Conservation (phyloP, 23 tunicate genomes). For the Oikopleura vanhoeffeni region DNA sequence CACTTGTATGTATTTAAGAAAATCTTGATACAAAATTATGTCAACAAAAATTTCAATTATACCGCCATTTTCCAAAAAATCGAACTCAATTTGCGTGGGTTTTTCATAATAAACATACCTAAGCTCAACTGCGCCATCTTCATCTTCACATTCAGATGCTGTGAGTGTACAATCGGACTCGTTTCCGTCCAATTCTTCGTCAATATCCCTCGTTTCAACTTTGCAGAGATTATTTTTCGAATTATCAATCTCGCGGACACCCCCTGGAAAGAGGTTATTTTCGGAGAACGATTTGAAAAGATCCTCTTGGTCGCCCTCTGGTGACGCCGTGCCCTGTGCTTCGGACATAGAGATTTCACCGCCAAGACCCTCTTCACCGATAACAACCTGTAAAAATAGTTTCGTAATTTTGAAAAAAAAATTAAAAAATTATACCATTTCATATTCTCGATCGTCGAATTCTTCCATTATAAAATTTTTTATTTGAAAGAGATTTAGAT, state of each 20-base stretch:
- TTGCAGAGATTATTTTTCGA: not conserved
- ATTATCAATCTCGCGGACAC: not conserved
- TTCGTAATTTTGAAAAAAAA: too few species aligned
- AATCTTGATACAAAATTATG: too few species aligned
- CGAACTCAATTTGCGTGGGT: too few species aligned
- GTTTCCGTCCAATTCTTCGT: not conserved
- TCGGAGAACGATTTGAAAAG: not conserved
- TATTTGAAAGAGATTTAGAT: too few species aligned
- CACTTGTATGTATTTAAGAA: too few species aligned
- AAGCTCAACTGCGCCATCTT: not conserved
- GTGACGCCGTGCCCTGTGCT: slow-evolving; percentile 10
- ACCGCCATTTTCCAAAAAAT: too few species aligned
- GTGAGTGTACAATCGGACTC: not conserved
- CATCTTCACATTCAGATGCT: slow-evolving; percentile 15
- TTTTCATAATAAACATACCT: too few species aligned
- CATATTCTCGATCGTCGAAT: too few species aligned
- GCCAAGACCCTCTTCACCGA: not conserved
- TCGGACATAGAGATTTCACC: not conserved
- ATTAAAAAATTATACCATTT: too few species aligned
- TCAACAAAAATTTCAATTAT: too few species aligned
- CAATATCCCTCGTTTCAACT: not conserved
- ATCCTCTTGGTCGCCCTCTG: not conserved
- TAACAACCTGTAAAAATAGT: not conserved
- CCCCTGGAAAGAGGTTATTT: too few species aligned
- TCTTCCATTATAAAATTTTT: too few species aligned